Percentiles rank a stretch among this genome's conserved stretches.
phyloP scores from a whole-genome alignment of 2,797 vertebrate genomes.

The Ataeniobius toweri region DNA sequence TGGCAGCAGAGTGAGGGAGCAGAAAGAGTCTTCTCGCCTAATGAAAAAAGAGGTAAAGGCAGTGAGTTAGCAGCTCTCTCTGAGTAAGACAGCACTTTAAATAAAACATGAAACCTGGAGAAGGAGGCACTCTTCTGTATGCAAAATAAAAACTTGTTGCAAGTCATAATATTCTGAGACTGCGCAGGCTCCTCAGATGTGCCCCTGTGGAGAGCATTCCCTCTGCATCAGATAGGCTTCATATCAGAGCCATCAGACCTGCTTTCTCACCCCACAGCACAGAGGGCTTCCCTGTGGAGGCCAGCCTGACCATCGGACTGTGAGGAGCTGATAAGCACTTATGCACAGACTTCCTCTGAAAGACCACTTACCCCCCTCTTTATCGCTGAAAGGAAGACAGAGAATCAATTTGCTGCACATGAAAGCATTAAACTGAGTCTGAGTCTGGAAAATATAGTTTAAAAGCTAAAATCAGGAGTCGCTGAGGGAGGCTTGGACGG shows the following conservation, averaged over 20 bases:
- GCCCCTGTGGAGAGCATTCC: slow-evolving; percentile 53
- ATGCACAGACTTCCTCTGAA: slow-evolving; percentile 41
- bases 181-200: slow-evolving; percentile 55
- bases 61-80: slow-evolving; percentile 67
- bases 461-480: slow-evolving; percentile 22
- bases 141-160: slow-evolving; percentile 61
- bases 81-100: slow-evolving; percentile 68
- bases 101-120: slow-evolving; percentile 77
- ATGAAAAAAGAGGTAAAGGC: slow-evolving; percentile 25
- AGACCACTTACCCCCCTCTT: slow-evolving; percentile 19
- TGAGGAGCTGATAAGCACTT: slow-evolving; percentile 35
- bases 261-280: slow-evolving; percentile 36
- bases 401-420: slow-evolving; percentile 18
- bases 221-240: slow-evolving; percentile 52
- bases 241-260: slow-evolving; percentile 60
- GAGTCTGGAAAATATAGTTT: slow-evolving; percentile 16
- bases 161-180: slow-evolving; percentile 71
- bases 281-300: slow-evolving; percentile 18
- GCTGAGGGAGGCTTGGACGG: background rate
- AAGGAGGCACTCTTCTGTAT: slow-evolving; percentile 58
- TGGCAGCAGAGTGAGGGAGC: slow-evolving; percentile 20
- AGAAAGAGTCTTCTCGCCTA: background rate
- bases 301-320: slow-evolving; percentile 44
- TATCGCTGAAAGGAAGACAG: slow-evolving; percentile 23
- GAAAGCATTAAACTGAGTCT: slow-evolving; percentile 19